Conservation (phyloP, 2,888 invertebrate genomes). For the Penaeus monodon region DNA sequence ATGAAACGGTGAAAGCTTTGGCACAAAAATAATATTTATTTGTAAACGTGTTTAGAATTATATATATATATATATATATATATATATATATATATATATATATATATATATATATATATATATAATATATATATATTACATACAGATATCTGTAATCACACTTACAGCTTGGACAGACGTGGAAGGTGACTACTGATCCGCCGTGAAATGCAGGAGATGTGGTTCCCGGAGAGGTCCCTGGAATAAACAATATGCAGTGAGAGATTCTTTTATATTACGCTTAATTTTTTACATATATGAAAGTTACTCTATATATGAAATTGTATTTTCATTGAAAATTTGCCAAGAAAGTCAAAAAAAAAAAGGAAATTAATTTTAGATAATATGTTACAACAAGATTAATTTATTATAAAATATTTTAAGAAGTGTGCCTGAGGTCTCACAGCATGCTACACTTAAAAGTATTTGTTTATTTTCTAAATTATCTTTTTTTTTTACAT, state of each 20-base stretch:
- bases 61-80: no score
- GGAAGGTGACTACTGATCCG: constrained; percentile 55
- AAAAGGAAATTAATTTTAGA: neutral
- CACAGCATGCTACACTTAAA: neutral
- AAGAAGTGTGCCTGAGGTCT: neutral
- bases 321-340: neutral
- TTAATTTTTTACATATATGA: neutral
- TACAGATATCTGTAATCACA: neutral
- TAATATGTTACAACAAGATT: neutral
- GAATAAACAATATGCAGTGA: constrained; percentile 19
- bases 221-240: constrained; percentile 64
- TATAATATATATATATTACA: neutral
- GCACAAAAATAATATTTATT: neutral
- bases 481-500: no score
- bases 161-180: constrained; percentile 54
- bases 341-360: neutral
- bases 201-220: constrained; percentile 62
- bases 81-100: constrained; percentile 3
- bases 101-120: constrained; percentile 13
- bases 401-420: neutral
- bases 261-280: neutral
- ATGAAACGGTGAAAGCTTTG: neutral
- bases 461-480: no score
- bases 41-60: neutral
- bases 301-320: neutral